Evolutionary conservation across 2,888 invertebrate species (phyloP), one percentile per base, ranked within the genome.

Genomic region (Polymixis lichenea): DNA sequence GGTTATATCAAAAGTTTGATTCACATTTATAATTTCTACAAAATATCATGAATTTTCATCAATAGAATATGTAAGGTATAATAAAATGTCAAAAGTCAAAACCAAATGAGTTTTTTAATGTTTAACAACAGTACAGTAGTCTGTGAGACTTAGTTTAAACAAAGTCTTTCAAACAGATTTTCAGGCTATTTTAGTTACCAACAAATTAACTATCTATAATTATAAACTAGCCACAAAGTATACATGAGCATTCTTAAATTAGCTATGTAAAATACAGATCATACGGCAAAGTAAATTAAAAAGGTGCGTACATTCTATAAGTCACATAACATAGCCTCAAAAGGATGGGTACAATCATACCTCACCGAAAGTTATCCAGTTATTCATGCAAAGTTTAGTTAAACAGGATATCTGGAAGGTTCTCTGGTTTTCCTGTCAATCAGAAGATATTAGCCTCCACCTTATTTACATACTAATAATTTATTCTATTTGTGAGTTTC

Each of bases 381-480:
- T 71, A 82, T 75, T 80, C 89, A 88, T 87, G 88, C 87, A 81
- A 70, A 64, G 65, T 78, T 81, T 65, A 69, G 72, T 77, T 72
- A 64, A 65, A 66, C 72, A 77, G 56, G 70, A 87, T 85, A 78
- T 68, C 73, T 72, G 60, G 83, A 56, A 72, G 72, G 67, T 60
- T 78, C 64, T 76, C 78, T 77, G 46, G 72, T 65, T 73, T 51
- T 75, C 79, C 89, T 87, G 87, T 85, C 80, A 79, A 84, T 83
- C 69, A 87, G 70, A 83, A 80, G 66, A 83, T 51, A 76, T 77
- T 76, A 80, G 74, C 88, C 83, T 74, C 80, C 83, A 88, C 81
- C 78, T 58, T 67, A 69, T 68, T 62, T 64, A 77, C 19, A 51
- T 49, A 58, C n/a, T 75, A 55, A 51, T 25, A 67, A 51, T 60